Conservation (phyloP, 2,888 invertebrate genomes). For the Polydrusus pterygomalis region DNA sequence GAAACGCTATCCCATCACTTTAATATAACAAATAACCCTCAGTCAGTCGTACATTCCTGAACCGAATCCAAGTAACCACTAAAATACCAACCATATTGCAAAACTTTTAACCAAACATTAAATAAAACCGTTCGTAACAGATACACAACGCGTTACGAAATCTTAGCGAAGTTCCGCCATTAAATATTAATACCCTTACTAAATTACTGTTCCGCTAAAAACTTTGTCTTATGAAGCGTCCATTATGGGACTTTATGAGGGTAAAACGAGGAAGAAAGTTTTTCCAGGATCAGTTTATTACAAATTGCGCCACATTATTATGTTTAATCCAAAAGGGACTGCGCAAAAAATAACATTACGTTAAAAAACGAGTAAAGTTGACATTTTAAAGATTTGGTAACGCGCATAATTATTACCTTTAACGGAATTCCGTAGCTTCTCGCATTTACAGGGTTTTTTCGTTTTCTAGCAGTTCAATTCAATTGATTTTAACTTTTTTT, state of each 20-base stretch:
- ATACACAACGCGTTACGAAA: slow-evolving; percentile 12
- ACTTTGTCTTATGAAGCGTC: slow-evolving; percentile 51
- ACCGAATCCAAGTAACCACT: too few relatives aligned
- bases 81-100: background rate
- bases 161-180: slow-evolving; percentile 25
- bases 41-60: too few relatives aligned
- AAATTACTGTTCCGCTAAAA: slow-evolving; percentile 52
- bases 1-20: too few relatives aligned
- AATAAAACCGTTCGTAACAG: background rate
- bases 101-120: background rate
- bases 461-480: too few relatives aligned
- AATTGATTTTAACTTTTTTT: too few relatives aligned
- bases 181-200: slow-evolving; percentile 48
- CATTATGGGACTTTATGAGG: slow-evolving; percentile 55
- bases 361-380: background rate
- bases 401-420: too few relatives aligned
- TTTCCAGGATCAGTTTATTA: slow-evolving; percentile 49
- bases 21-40: too few relatives aligned
- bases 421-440: too few relatives aligned
- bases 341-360: background rate
- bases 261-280: slow-evolving; percentile 51
- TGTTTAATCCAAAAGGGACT: background rate
- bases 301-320: background rate
- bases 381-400: too few relatives aligned
- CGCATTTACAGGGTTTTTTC: too few relatives aligned